Conservation (phyloP, 2,113 vertebrate genomes). For the Silurus glanis region DNA sequence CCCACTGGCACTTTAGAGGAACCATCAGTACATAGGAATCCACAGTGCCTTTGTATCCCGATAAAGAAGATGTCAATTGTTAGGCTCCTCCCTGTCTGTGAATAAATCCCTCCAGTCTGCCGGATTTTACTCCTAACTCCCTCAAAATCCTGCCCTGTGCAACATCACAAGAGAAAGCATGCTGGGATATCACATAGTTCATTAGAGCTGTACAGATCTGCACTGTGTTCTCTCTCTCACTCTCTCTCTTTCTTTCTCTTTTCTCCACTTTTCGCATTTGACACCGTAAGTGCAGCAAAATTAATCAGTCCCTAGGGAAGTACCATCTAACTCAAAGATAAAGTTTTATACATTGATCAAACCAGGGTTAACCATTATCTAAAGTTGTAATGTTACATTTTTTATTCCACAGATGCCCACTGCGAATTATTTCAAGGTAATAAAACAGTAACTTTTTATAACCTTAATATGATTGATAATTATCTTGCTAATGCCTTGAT, state of each 20-base stretch:
- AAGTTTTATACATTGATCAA: constrained; percentile 41
- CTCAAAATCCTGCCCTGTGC: constrained; percentile 68
- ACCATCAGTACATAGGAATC: constrained; percentile 13
- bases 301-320: constrained; percentile 22
- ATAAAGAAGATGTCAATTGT: constrained; percentile 76
- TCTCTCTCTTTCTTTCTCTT: constrained; percentile 14
- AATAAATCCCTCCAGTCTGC: constrained; percentile 67
- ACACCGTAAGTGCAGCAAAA: constrained; percentile 18
- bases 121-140: constrained; percentile 74
- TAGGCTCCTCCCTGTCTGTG: constrained; percentile 72
- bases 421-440: background rate
- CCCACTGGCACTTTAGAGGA: constrained; percentile 14
- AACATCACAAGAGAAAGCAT: constrained; percentile 72
- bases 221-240: constrained; percentile 30
- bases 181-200: constrained; percentile 74
- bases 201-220: constrained; percentile 65
- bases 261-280: constrained; percentile 23
- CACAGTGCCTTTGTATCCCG: constrained; percentile 38
- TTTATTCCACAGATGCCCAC: background rate
- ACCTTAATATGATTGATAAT: background rate
- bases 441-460: background rate
- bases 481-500: background rate
- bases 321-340: constrained; percentile 21
- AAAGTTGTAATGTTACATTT: background rate
- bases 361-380: constrained; percentile 3